Base-by-base conservation (phyloP, 2,888 invertebrate genomes). In the Tipula unca region DNA sequence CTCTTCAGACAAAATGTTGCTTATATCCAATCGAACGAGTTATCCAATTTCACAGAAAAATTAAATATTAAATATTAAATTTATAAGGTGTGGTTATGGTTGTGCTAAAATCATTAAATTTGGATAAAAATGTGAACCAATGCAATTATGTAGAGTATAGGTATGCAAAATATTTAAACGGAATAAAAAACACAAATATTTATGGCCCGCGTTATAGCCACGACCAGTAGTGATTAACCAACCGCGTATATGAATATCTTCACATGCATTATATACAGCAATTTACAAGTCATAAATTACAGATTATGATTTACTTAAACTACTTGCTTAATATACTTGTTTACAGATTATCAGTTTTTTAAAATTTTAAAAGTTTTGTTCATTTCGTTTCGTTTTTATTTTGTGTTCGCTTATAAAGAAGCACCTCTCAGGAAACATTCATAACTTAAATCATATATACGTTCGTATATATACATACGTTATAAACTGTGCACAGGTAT, bases 261-360 rank as follows among this genome's bases (percentile, higher is more conserved):
- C 48, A 17, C 6, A n/a, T n/a, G n/a, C n/a, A n/a, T 10, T 13
- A 39, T 39, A 13, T 39, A 48, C 69, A 69, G 25, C 69, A 69
- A 69, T 69, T 69, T 69, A 69, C 69, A 69, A 69, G 69, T 25
- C 69, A 69, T 69, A 69, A 69, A 69, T 69, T 69, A 69, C 69
- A 69, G 69, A 20, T 69, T 69, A 69, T 69, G 69, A 69, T 69
- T 69, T 69, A 69, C 69, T 69, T 69, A 69, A 69, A 69, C 69
- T 69, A 69, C 69, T 69, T 69, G 25, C 69, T 69, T 69, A 69
- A 69, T 69, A 69, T 69, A 69, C 69, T 69, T 69, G 69, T 69
- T 69, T 69, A 69, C 69, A 69, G 69, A 69, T 69, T 69, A 69
- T 69, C 69, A 69, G 25, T 69, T 69, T 69, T 69, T 69, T n/a